A percentile compares a stretch with the other conserved stretches of the same genome.
Conservation (phyloP, 2,797 vertebrate species). For the Gastrophryne carolinensis region DNA sequence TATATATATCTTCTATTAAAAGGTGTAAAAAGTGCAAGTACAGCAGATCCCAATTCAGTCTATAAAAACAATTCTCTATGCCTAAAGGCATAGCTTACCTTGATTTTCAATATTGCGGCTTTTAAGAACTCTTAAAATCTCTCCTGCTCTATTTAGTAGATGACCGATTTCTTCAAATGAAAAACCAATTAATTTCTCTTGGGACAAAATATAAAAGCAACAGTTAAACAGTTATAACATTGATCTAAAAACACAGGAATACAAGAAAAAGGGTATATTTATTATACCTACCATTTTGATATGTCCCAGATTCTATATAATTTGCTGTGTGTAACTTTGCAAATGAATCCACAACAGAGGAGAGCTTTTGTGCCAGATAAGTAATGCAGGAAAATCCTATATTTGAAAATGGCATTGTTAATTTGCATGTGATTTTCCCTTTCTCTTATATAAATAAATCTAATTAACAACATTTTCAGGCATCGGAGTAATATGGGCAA, state of each 20-base stretch:
- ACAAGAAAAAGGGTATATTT: neutral
- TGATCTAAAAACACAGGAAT: too few species aligned
- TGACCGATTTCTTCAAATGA: neutral
- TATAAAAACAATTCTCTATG: too few species aligned
- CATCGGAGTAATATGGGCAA: too few species aligned
- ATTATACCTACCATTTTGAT: slow-evolving; percentile 20
- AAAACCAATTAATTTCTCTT: slow-evolving; percentile 4
- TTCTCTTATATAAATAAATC: too few species aligned
- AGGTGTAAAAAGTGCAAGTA: too few species aligned
- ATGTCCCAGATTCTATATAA: neutral
- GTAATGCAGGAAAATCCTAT: slow-evolving; percentile 38
- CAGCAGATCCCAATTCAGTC: too few species aligned
- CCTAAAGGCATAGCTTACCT: slow-evolving; percentile 12
- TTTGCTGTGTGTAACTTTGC: slow-evolving; percentile 11
- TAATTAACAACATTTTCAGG: too few species aligned
- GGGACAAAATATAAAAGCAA: neutral
- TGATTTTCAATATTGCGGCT: neutral
- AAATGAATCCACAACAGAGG: slow-evolving; percentile 26
- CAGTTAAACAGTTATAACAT: neutral
- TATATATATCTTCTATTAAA: too few species aligned
- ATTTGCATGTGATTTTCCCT: too few species aligned
- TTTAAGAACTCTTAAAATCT: slow-evolving; percentile 13
- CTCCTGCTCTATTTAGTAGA: slow-evolving; percentile 38
- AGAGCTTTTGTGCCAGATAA: slow-evolving; percentile 37
- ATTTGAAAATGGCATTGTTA: too few species aligned